Evolutionary conservation across 2,888 invertebrate genomes (phyloP).

Genomic region (Parascotia fuliginaria): DNA sequence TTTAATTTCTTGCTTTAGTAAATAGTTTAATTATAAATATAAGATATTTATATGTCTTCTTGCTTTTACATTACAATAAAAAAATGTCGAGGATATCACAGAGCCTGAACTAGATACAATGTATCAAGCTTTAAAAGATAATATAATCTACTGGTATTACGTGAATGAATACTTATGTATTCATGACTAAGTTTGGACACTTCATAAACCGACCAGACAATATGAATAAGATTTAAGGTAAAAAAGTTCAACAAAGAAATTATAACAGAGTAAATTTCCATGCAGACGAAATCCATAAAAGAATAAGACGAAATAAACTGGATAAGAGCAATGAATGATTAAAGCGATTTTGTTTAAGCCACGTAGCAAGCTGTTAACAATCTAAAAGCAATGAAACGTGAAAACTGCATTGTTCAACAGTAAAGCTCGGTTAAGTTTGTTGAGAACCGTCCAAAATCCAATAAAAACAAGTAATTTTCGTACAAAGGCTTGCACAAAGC

Average conservation of each 20-base stretch:
- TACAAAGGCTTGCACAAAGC: constrained; percentile 61
- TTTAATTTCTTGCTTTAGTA: too few relatives aligned
- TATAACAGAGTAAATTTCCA: not conserved
- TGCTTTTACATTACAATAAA: too few relatives aligned
- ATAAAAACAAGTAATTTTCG: constrained; percentile 54
- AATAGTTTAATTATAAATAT: too few relatives aligned
- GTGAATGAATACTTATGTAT: too few relatives aligned
- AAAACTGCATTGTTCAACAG: constrained; percentile 38
- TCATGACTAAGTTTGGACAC: not conserved
- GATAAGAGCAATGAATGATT: constrained; percentile 22
- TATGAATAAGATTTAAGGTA: not conserved
- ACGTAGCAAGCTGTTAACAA: constrained; percentile 21
- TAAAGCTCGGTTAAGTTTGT: constrained; percentile 34
- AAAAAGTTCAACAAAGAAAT: not conserved
- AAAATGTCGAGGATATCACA: too few relatives aligned
- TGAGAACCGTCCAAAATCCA: constrained; percentile 46
- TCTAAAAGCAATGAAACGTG: constrained; percentile 31
- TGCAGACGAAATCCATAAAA: not conserved
- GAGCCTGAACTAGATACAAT: too few relatives aligned
- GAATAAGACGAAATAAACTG: constrained; percentile 5
- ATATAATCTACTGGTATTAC: too few relatives aligned
- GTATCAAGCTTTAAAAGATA: too few relatives aligned
- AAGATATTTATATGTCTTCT: too few relatives aligned
- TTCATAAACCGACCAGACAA: not conserved
- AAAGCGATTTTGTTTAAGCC: constrained; percentile 20